Percentiles rank a stretch among this genome's conserved stretches.
phyloP scores from a whole-genome alignment of 2,888 invertebrate species.

The Coelopa pilipes region DNA sequence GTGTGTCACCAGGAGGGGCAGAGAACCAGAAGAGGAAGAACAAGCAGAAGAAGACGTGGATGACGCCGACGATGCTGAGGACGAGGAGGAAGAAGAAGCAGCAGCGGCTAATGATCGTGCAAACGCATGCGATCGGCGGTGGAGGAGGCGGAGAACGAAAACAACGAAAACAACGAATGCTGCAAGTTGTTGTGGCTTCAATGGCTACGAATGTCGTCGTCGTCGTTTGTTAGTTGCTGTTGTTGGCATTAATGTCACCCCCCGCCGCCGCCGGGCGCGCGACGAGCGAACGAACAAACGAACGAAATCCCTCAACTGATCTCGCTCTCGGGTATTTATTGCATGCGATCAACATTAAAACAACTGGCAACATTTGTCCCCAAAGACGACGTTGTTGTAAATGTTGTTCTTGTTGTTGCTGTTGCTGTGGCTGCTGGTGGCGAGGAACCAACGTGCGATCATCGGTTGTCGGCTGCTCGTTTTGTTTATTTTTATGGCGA shows the following conservation, averaged over 20 bases:
- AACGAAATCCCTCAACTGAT: conserved; percentile 16
- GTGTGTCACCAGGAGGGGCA: neutral
- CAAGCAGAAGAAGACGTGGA: neutral
- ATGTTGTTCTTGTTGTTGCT: conserved; percentile 13
- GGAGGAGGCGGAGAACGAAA: neutral
- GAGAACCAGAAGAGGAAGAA: neutral
- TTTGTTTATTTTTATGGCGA: conserved; percentile 9
- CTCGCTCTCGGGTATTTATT: conserved; percentile 15
- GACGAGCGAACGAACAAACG: neutral
- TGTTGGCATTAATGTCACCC: neutral
- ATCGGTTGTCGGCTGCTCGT: neutral
- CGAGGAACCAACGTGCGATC: conserved; percentile 7
- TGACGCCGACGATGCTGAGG: neutral
- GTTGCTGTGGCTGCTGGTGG: too few species aligned
- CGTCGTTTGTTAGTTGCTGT: too few species aligned
- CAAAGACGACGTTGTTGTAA: neutral
- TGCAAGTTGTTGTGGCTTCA: neutral
- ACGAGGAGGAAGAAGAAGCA: neutral
- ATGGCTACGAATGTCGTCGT: too few species aligned
- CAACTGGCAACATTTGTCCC: conserved; percentile 9
- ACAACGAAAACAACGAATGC: neutral
- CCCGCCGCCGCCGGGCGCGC: neutral
- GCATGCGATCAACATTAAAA: conserved; percentile 33
- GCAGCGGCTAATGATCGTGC: conserved; percentile 9
- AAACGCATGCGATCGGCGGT: neutral